phyloP scores from a whole-genome alignment of 37 sponge, comb jelly and placozoan species.

The Oscarella lobularis region DNA sequence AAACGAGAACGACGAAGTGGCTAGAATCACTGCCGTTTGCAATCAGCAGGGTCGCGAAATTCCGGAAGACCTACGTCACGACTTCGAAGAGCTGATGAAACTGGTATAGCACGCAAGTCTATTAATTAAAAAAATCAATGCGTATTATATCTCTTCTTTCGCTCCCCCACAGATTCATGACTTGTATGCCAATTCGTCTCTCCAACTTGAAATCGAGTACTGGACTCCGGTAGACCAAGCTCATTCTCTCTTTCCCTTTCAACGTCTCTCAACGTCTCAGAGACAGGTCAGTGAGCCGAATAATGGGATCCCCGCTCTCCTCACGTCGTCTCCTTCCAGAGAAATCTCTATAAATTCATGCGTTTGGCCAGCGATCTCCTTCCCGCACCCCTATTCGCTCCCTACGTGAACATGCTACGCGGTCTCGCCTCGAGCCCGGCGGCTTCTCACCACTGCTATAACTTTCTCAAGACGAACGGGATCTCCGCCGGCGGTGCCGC shows the following conservation, averaged over 20 bases:
- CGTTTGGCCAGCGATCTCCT: constrained; percentile 60
- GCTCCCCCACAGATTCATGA: too few species aligned
- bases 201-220: neutral
- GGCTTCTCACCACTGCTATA: constrained; percentile 67
- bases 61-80: neutral
- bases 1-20: constrained; percentile 44
- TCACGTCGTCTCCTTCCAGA: constrained; percentile 21
- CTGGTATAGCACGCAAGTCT: too few species aligned
- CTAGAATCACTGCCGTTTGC: constrained; percentile 9
- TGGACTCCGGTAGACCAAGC: neutral
- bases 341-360: constrained; percentile 80
- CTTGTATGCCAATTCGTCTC: too few species aligned
- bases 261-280: too few species aligned
- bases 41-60: constrained; percentile 1
- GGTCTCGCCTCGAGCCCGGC: constrained; percentile 49
- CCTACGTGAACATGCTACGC: constrained; percentile 74
- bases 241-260: too few species aligned
- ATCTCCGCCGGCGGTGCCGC: constrained; percentile 9
- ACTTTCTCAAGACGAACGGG: constrained; percentile 46
- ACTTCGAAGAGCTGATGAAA: constrained; percentile 58
- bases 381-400: constrained; percentile 59
- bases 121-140: too few species aligned
- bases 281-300: too few species aligned
- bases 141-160: too few species aligned
- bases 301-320: neutral